Evolutionary conservation across 2,888 invertebrate species (phyloP), one percentile per base, ranked within the genome.

Genomic region (Nomada lathburiana): DNA sequence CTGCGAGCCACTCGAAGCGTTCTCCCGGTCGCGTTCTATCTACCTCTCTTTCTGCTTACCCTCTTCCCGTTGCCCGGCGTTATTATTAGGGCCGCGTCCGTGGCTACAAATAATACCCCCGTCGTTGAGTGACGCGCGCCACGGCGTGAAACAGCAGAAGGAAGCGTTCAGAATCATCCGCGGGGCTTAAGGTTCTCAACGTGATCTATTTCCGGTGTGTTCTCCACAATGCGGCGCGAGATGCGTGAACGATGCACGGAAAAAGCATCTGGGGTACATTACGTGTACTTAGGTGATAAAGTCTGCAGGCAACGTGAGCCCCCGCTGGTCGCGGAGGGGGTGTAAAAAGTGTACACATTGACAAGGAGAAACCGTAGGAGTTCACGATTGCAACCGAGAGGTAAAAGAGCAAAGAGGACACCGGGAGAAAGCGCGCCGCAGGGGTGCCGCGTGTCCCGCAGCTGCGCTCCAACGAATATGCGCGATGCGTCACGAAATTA

Each of bases 21-120:
- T 26, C 26, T n/a, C 26, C 74, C 70, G 64, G 65, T 57, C 72
- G 11, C 29, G 47, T 16, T 57, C 50, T 26, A 18, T 60, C 65
- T 67, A 18, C 18, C 26, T 55, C 68, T 42, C 59, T 68, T 47
- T 59, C 73, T 36, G 75, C 26, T 67, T 57, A 55, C 63, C 47
- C 50, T 72, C 23, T 74, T 53, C 62, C 67, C 69, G 62, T 75
- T 74, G 72, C 79, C 20, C 29, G 53, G 80, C 65, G 88, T 90
- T 89, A 89, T 90, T 89, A 89, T 89, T 89, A 89, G 89, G 83
- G 82, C 65, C 71, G 77, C 75, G 76, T 77, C 59, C 76, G 78
- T 72, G 77, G 88, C 89, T 81, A 89, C 89, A 89, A 89, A 89
- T 89, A 89, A 90, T 89, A 87, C 81, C 78, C 29, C 67, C 44